Percentiles rank a stretch among this genome's conserved stretches.
These are phyloP conservation scores for Paedocypris micromegethes DNA, from an alignment of 2,797 vertebrate genomes.

Conservation along the genomic window DNA sequence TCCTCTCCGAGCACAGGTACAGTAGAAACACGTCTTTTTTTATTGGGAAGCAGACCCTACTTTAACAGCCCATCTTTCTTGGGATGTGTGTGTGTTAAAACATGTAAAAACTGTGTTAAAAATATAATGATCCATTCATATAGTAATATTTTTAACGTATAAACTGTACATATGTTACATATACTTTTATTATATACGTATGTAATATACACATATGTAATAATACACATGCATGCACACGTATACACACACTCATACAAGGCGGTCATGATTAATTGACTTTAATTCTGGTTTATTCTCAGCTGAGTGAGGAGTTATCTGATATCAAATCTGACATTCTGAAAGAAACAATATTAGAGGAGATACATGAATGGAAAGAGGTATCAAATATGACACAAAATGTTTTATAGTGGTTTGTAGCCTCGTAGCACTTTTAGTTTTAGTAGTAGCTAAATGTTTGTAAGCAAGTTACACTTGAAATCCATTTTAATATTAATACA, in stretches of 20 bases:
- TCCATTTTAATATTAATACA: constrained; percentile 44
- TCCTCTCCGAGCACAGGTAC: constrained; percentile 80
- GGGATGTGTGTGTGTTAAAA: no score
- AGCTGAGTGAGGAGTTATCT: constrained; percentile 57
- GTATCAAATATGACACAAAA: constrained; percentile 17
- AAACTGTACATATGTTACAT: no score
- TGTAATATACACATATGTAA: no score
- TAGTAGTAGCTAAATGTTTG: no score
- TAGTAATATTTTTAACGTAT: no score
- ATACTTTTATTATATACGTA: no score
- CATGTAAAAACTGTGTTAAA: no score
- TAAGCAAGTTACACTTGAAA: not conserved
- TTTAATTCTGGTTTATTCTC: constrained; percentile 41
- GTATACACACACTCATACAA: no score
- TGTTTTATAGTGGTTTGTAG: not conserved
- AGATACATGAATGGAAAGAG: constrained; percentile 40
- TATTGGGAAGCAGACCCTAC: no score
- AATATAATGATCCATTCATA: no score
- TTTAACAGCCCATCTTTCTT: no score
- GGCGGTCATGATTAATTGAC: not conserved
- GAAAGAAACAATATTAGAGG: constrained; percentile 52
- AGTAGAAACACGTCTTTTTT: not conserved
- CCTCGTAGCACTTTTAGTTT: not conserved
- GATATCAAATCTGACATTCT: constrained; percentile 56
- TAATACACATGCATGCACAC: no score